Conservation (phyloP, 2,888 invertebrate species). For the Melanostoma scalare region DNA sequence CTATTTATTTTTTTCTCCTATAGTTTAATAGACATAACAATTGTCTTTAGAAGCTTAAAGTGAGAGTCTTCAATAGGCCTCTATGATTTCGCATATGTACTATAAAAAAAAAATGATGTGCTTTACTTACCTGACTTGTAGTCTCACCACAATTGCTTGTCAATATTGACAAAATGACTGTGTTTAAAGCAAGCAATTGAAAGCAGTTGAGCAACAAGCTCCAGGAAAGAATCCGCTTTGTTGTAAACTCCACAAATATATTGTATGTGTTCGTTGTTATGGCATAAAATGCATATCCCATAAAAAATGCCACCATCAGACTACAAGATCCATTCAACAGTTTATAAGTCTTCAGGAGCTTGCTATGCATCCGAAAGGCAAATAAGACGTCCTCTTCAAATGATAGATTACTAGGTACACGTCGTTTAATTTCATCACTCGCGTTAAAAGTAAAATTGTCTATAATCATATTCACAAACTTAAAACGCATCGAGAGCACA, state of each 20-base stretch:
- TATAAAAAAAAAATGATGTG: not conserved
- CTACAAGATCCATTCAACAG: slow-evolving; percentile 79
- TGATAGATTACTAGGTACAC: slow-evolving; percentile 69
- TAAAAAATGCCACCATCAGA: slow-evolving; percentile 78
- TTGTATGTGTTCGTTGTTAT: slow-evolving; percentile 80
- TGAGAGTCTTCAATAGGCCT: too few relatives aligned
- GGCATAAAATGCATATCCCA: slow-evolving; percentile 80
- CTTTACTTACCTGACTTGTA: slow-evolving; percentile 77
- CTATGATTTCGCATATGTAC: not conserved
- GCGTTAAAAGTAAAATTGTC: slow-evolving; percentile 77
- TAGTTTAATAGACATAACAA: too few relatives aligned
- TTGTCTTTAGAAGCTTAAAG: too few relatives aligned
- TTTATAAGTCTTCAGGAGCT: slow-evolving; percentile 78
- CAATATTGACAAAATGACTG: slow-evolving; percentile 76
- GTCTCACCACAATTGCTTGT: slow-evolving; percentile 78
- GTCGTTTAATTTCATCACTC: slow-evolving; percentile 12
- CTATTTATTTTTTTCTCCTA: too few relatives aligned
- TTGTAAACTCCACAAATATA: slow-evolving; percentile 79
- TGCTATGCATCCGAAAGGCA: slow-evolving; percentile 79
- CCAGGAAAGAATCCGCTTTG: slow-evolving; percentile 75
- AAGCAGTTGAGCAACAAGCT: slow-evolving; percentile 77
- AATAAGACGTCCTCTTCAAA: slow-evolving; percentile 79
- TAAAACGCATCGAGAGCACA: slow-evolving; percentile 78
- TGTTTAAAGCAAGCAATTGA: slow-evolving; percentile 76
- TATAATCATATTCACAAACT: slow-evolving; percentile 77